Conservation (phyloP, 2,797 vertebrate species). For the Anguilla pacifica region DNA sequence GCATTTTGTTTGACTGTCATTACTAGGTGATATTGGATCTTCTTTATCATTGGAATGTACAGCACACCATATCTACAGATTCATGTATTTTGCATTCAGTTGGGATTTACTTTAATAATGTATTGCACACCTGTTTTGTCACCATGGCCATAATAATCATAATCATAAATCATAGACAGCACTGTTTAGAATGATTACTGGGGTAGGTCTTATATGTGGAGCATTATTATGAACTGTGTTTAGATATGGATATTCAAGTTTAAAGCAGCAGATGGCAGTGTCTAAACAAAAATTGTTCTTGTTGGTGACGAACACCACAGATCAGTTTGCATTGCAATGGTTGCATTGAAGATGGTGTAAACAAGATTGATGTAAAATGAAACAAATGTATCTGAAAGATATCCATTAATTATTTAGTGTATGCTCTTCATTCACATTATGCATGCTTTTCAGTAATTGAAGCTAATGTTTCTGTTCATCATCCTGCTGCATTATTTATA, state of each 20-base stretch:
- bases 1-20: neutral
- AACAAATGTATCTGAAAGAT: constrained; percentile 12
- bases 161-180: constrained; percentile 5
- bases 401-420: constrained; percentile 2
- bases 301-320: neutral
- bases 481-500: constrained; percentile 9
- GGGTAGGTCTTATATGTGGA: neutral
- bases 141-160: neutral
- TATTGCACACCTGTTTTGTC: neutral
- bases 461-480: constrained; percentile 2
- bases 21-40: neutral
- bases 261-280: constrained; percentile 15
- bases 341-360: neutral
- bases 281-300: neutral
- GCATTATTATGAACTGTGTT: neutral
- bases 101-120: neutral
- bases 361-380: constrained; percentile 4
- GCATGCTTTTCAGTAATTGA: constrained; percentile 12
- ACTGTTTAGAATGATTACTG: neutral
- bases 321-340: neutral
- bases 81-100: neutral
- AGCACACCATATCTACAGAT: neutral
- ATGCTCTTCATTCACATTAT: constrained; percentile 10
- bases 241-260: neutral
- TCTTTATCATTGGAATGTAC: neutral